Evolutionary conservation across 2,888 invertebrate genomes (phyloP).

Genomic region (Chloromyia formosa): DNA sequence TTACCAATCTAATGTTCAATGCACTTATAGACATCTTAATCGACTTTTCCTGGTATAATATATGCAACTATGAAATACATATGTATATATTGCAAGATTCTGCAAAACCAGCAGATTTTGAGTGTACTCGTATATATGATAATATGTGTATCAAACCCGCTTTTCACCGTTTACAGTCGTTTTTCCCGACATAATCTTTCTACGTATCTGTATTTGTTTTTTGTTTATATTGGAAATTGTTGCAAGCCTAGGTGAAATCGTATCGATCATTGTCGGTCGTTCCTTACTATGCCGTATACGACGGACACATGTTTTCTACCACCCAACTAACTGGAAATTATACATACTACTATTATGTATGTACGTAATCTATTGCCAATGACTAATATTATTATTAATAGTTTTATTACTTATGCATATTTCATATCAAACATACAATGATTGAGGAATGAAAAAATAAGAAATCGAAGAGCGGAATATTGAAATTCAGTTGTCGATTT

Average conservation of each 20-base stretch:
- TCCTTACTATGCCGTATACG: not conserved
- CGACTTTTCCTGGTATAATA: too few relatives aligned
- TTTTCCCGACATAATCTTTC: not conserved
- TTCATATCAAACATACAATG: not conserved
- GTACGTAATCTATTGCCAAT: conserved; percentile 21
- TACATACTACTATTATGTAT: too few relatives aligned
- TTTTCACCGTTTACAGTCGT: not conserved
- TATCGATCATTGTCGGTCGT: conserved; percentile 17
- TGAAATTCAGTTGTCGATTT: too few relatives aligned
- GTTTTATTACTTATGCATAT: too few relatives aligned
- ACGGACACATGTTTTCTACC: not conserved
- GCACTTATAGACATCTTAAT: too few relatives aligned
- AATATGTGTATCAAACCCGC: too few relatives aligned
- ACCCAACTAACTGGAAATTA: not conserved
- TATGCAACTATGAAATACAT: too few relatives aligned
- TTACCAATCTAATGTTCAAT: too few relatives aligned
- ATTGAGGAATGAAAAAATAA: not conserved
- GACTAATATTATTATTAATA: not conserved
- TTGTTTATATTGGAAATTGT: not conserved
- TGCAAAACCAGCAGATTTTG: too few relatives aligned
- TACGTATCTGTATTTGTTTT: not conserved
- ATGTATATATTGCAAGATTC: too few relatives aligned
- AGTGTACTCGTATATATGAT: too few relatives aligned
- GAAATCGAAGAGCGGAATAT: too few relatives aligned
- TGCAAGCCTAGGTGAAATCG: conserved; percentile 30